Base-by-base conservation (phyloP, 2,888 invertebrate genomes). In the Xestia c-nigrum region DNA sequence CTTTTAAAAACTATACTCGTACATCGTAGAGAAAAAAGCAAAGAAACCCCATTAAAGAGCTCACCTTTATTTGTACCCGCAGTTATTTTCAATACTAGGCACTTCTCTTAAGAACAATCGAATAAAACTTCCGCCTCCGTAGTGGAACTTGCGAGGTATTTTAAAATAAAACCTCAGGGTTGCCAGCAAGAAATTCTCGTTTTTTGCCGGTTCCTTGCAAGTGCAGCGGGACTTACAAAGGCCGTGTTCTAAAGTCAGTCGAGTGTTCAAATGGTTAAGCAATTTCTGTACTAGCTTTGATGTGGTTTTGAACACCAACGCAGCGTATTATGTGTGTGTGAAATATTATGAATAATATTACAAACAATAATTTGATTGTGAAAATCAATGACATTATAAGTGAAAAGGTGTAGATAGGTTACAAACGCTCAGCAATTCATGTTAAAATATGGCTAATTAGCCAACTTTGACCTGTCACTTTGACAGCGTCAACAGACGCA, bases 241-340 rank as follows among this genome's bases (percentile, higher is more conserved):
- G 76, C 77, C n/a, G 57, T 72, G 65, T 67, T 74, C 57, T 50
- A 19, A 69, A 78, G 70, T 24, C 47, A 74, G 74, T 61, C 24
- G 71, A 69, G 73, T 76, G 71, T 67, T 70, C 75, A 47, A 78
- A 85, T 78, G 78, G 76, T 83, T 72, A 72, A 81, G 79, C 76
- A 78, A 82, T 85, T 75, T 65, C 65, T 66, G 47, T 40, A 21
- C 57, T 66, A 12, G 38, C 76, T 85, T 84, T 88, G 85, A 80
- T 78, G 84, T 80, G 78, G 83, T 73, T 73, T 59, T 47, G 0
- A 65, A 72, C 68, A 59, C 63, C 19, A 12, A 3, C 12, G 1
- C 19, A 12, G 5, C 12, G 1, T 16, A 21, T 67, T n/a, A 40
- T 21, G 12, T 46, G 47, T 16, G 19, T 12, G 24, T 19, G 31